Conservation (phyloP, 2,888 invertebrate species). For the Drosophila conformis region DNA sequence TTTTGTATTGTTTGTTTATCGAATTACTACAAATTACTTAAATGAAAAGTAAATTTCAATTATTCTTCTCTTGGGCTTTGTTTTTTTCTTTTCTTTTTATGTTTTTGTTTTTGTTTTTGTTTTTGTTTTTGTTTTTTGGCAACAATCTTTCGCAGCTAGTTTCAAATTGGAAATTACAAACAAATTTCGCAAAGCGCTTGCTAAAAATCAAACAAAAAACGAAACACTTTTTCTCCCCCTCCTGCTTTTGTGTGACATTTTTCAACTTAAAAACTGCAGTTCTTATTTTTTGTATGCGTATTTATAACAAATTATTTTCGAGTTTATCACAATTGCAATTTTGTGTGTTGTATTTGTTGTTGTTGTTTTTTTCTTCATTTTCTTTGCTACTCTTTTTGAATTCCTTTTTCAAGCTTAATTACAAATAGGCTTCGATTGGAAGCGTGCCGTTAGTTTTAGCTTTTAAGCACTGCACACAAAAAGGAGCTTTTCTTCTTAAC, state of each 20-base stretch:
- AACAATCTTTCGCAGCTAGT: slow-evolving; percentile 58
- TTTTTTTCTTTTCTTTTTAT: background rate
- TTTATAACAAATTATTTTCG: slow-evolving; percentile 36
- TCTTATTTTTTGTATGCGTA: slow-evolving; percentile 11
- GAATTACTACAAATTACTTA: slow-evolving; percentile 63
- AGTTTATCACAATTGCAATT: slow-evolving; percentile 56
- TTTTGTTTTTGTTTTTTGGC: slow-evolving; percentile 34
- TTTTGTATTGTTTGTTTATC: slow-evolving; percentile 37
- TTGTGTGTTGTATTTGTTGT: slow-evolving; percentile 14
- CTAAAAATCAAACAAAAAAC: slow-evolving; percentile 10
- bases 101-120: background rate
- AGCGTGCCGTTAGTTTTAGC: slow-evolving; percentile 16
- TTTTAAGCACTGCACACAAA: slow-evolving; percentile 30
- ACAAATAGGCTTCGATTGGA: slow-evolving; percentile 3
- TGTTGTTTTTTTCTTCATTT: slow-evolving; percentile 1
- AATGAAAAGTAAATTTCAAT: slow-evolving; percentile 53
- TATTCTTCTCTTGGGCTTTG: slow-evolving; percentile 37
- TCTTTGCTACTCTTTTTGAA: background rate
- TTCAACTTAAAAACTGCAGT: slow-evolving; percentile 9
- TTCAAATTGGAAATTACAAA: slow-evolving; percentile 37
- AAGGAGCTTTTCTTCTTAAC: slow-evolving; percentile 1
- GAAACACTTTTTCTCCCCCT: slow-evolving; percentile 23
- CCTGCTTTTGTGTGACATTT: slow-evolving; percentile 19
- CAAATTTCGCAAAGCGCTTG: slow-evolving; percentile 22
- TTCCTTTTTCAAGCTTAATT: background rate